These are phyloP conservation scores for Chloroclysta siterata DNA, from an alignment of 2,888 invertebrate genomes.

Conservation along the genomic window DNA sequence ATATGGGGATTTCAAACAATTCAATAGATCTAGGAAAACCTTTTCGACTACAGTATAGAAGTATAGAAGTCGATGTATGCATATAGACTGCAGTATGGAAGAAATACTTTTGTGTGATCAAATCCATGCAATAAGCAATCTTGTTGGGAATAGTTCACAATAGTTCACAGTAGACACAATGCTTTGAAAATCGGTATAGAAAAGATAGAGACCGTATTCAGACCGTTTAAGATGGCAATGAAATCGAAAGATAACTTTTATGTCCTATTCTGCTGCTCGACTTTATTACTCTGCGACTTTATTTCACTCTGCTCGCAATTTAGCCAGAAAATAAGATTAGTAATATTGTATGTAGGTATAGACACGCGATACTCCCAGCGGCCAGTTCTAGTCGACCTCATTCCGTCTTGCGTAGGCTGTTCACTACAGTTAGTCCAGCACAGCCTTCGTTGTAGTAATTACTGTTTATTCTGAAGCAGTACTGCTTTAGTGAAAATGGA, in stretches of 20 bases:
- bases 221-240: background rate
- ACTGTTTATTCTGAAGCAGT: slow-evolving; percentile 17
- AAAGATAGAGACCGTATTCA: background rate
- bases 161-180: background rate
- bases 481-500: slow-evolving; percentile 22
- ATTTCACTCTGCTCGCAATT: slow-evolving; percentile 9
- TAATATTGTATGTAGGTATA: slow-evolving; percentile 10
- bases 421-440: slow-evolving; percentile 19
- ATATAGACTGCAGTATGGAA: background rate
- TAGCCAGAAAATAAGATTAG: slow-evolving; percentile 10
- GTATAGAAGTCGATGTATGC: too few species aligned
- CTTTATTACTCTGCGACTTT: slow-evolving; percentile 1
- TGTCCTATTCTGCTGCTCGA: slow-evolving; percentile 1
- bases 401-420: slow-evolving; percentile 32
- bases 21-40: background rate
- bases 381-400: slow-evolving; percentile 32
- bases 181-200: background rate
- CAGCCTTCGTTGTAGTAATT: slow-evolving; percentile 17
- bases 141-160: background rate
- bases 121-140: too few species aligned
- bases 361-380: slow-evolving; percentile 31
- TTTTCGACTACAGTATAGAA: background rate
- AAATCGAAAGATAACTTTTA: slow-evolving; percentile 4
- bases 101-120: background rate
- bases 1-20: slow-evolving; percentile 5